Base-by-base conservation (phyloP, 2,888 invertebrate genomes). In the Drosophila acutilabella region DNA sequence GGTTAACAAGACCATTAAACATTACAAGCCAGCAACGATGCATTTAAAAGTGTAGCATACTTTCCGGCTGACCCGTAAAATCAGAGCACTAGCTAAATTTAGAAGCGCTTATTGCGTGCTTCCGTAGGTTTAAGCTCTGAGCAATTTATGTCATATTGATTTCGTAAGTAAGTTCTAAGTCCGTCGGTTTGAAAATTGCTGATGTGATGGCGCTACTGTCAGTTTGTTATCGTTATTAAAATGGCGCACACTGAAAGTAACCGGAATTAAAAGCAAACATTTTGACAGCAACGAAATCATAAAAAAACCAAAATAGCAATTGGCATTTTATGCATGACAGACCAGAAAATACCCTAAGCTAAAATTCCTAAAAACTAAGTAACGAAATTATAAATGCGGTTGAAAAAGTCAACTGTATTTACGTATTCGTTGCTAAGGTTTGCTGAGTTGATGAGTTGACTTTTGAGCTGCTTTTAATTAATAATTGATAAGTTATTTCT, bases 181-280 rank as follows among this genome's bases (percentile, higher is more conserved):
- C 45, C 54, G 23, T 45, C 54, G 30, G 61, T 54, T 54, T 14
- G 20, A 13, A 54, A 58, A 56, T 58, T 47, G 45, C 38, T 51
- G 47, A 51, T 67, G 42, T 33, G 42, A 13, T 14, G 33, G n/a
- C 38, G 41, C 51, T 23, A 16, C 33, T 20, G 45, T 33, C 70
- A 53, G 62, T 58, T 75, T 73, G 64, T 80, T 80, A 72, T 65
- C 62, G 48, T 71, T 74, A 67, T 78, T 70, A 81, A 75, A 78
- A 87, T 71, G 71, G 64, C 64, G 53, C 36, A 14, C 38, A 62
- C 40, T 72, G 69, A 45, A 74, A 81, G 78, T 80, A 76, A 70
- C 72, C 65, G 74, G 80, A 85, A 85, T 89, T 81, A 85, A 85
- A 85, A 85, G 45, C 76, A 85, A 85, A 89, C 85, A 89, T 78